Base-by-base conservation (phyloP, 1,140 invertebrate species). In the Drosophila seguyi region DNA sequence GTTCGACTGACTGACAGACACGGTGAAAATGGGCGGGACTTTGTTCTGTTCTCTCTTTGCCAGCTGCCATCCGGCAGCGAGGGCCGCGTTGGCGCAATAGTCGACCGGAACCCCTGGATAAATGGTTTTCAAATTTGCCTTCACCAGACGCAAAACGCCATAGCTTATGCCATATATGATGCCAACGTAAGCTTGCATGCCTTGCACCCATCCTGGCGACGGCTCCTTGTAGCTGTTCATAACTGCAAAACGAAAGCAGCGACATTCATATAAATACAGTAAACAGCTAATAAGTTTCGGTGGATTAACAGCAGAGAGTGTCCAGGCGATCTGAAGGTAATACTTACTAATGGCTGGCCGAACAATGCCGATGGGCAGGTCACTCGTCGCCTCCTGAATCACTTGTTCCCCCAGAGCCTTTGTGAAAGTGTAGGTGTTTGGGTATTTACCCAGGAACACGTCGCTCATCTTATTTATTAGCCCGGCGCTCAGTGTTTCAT, bases 121-220 rank as follows among this genome's bases (percentile, higher is more conserved):
- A 92, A 75, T 81, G 2, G 93, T 93, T 4, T 94, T 91, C 0
- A 77, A 66, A 69, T 95, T 91, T 68, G 95, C 94, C 38, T 0
- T 95, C 95, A 20, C 93, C 93, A 95, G 94, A 58, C 96, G 94
- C 4, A 98, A 80, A 1, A 98, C 92, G n/a, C 97, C 97, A 44
- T 96, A 94, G 7, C 95, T 95, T 34, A 94, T 94, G 4, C 95
- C 95, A 22, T 95, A 95, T 11, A 95, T 66, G 1, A 96, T 87
- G 20, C 95, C 97, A 50, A 96, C 97, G 7, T 97, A 96, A 39
- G 97, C 98, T 91, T 98, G 98, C 77, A 97, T 93, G 85, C 98
- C 98, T 91, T 99, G 98, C 31, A 98, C 96, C 96, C 97, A 98
- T 4, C 96, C 96, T 6, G 92, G 73, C 0, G 94, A 73, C 0